A percentile compares a stretch with the other conserved stretches of the same genome.
phyloP scores from a whole-genome alignment of 1,140 invertebrate genomes.

The Propsilocerus akamusi region DNA sequence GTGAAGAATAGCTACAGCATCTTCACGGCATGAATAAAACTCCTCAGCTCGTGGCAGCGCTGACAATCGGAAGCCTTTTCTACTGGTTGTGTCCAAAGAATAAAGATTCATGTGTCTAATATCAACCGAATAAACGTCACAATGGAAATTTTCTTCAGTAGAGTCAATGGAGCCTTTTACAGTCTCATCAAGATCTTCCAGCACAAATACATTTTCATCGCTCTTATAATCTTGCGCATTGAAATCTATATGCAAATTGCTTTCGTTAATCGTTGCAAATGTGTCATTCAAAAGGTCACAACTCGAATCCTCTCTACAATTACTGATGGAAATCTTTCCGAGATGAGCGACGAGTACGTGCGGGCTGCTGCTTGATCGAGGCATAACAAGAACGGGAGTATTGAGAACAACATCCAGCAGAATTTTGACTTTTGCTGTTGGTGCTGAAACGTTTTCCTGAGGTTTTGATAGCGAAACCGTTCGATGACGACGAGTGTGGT shows the following conservation, averaged over 20 bases:
- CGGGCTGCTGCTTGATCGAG: conserved; percentile 50
- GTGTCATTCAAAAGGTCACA: conserved; percentile 4
- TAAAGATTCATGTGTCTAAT: conserved; percentile 78
- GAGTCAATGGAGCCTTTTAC: conserved; percentile 5
- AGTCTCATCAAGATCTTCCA: not conserved
- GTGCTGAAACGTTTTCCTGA: not conserved
- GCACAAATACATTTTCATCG: not conserved
- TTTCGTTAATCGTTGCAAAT: conserved; percentile 6
- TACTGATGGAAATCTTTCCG: conserved; percentile 61
- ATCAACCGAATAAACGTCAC: conserved; percentile 24
- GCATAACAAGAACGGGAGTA: conserved; percentile 78
- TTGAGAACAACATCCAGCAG: conserved; percentile 61
- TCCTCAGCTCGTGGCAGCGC: conserved; percentile 15
- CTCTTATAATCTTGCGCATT: conserved; percentile 1
- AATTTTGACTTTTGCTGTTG: not conserved
- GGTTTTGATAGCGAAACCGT: conserved; percentile 1
- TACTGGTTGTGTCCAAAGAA: conserved; percentile 39
- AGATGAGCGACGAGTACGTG: conserved; percentile 85
- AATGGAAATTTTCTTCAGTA: conserved; percentile 9
- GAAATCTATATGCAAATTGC: not conserved
- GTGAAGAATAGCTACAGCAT: conserved; percentile 22
- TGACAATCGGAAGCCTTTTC: conserved; percentile 14
- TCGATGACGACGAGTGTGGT: conserved; percentile 22
- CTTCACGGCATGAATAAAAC: conserved; percentile 15
- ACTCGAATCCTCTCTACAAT: conserved; percentile 13